phyloP scores from a whole-genome alignment of 2,113 vertebrate genomes.

The Elachura formosa region DNA sequence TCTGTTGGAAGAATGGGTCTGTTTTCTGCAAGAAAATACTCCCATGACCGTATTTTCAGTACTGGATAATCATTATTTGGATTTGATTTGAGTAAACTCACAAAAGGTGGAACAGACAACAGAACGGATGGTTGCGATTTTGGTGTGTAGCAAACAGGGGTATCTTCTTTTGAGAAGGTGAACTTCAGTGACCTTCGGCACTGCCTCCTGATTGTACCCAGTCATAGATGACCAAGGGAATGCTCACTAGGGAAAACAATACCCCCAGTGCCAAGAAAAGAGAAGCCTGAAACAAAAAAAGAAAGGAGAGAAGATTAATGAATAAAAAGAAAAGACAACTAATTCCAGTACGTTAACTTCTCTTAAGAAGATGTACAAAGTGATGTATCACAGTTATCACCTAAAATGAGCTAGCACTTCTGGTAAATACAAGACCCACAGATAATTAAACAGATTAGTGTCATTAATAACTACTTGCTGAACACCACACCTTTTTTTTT shows the following conservation, averaged over 20 bases:
- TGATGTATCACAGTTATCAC: background rate
- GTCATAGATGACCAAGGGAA: slow-evolving; percentile 80
- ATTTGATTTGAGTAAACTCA: slow-evolving; percentile 64
- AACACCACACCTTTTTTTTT: background rate
- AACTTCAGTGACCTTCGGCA: slow-evolving; percentile 38
- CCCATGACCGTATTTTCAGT: slow-evolving; percentile 18
- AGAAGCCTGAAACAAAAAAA: slow-evolving; percentile 68
- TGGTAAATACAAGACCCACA: background rate
- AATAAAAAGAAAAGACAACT: background rate
- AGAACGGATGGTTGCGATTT: slow-evolving; percentile 42
- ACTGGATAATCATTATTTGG: slow-evolving; percentile 44
- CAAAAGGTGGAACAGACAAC: slow-evolving; percentile 48
- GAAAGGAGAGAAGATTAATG: background rate
- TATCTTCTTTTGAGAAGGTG: background rate
- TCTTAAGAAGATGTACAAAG: background rate
- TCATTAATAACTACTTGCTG: background rate
- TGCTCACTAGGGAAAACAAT: slow-evolving; percentile 76
- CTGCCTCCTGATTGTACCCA: slow-evolving; percentile 67
- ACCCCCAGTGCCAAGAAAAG: slow-evolving; percentile 74
- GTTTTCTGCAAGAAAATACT: slow-evolving; percentile 34
- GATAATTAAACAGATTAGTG: background rate
- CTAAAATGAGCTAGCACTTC: slow-evolving; percentile 5
- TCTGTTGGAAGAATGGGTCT: slow-evolving; percentile 11
- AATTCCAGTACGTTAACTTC: background rate
- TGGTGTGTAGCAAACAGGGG: slow-evolving; percentile 42